phyloP scores from a whole-genome alignment of 2,113 vertebrate genomes.

The Anguilla japonica region DNA sequence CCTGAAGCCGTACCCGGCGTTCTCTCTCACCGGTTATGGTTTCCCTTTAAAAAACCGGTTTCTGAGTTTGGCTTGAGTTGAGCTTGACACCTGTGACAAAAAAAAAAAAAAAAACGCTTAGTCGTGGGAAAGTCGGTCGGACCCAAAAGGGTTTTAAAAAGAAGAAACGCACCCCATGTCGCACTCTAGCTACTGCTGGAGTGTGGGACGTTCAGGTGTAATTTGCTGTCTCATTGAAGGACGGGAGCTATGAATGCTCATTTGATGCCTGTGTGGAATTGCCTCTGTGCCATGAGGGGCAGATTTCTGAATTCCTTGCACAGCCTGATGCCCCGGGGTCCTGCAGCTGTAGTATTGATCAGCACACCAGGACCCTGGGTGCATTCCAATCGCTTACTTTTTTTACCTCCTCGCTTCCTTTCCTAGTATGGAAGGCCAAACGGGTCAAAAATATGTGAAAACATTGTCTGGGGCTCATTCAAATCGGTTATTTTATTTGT shows the following conservation, averaged over 20 bases:
- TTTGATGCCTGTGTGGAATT: constrained; percentile 12
- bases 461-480: too few species aligned
- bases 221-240: constrained; percentile 18
- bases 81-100: neutral
- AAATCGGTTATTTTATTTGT: too few species aligned
- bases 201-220: neutral
- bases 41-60: too few species aligned
- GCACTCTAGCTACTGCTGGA: neutral
- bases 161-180: neutral
- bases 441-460: too few species aligned
- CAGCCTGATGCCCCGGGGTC: neutral
- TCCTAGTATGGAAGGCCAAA: too few species aligned
- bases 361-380: neutral
- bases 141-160: neutral
- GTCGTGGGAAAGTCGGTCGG: neutral
- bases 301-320: constrained; percentile 20
- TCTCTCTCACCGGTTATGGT: neutral
- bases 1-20: neutral
- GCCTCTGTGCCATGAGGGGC: constrained; percentile 10
- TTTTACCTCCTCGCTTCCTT: too few species aligned
- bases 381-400: neutral
- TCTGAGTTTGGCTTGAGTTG: too few species aligned
- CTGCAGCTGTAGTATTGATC: constrained; percentile 29
- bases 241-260: constrained; percentile 15
- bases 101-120: too few species aligned